phyloP scores from a whole-genome alignment of 2,888 invertebrate species.

The Drosophila incognita region DNA sequence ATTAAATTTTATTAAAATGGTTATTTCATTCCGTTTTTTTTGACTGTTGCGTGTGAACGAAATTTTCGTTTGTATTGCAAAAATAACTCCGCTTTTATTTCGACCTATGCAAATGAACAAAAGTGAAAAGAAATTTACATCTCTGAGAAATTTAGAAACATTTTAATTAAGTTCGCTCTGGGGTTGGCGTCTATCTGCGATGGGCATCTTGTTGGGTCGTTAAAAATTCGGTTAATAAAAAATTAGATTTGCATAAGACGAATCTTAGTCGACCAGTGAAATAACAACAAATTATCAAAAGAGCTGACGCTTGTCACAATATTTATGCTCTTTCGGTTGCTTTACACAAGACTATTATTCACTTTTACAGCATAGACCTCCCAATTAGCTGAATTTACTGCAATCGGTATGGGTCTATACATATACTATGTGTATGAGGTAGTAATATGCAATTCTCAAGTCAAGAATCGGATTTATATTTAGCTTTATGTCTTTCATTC shows the following conservation, averaged over 20 bases:
- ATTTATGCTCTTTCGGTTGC: slow-evolving; percentile 29
- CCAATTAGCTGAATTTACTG: slow-evolving; percentile 58
- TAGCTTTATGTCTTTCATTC: slow-evolving; percentile 22
- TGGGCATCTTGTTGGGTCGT: slow-evolving; percentile 50
- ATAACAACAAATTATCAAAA: slow-evolving; percentile 51
- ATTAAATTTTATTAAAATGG: slow-evolving; percentile 74
- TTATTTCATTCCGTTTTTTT: slow-evolving; percentile 45
- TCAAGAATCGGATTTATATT: slow-evolving; percentile 37
- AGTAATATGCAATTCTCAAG: neutral
- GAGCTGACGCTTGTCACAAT: slow-evolving; percentile 46
- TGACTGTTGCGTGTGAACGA: slow-evolving; percentile 61
- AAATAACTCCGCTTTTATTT: slow-evolving; percentile 17
- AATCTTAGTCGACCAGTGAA: slow-evolving; percentile 24
- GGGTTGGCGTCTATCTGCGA: slow-evolving; percentile 44
- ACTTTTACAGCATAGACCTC: slow-evolving; percentile 62
- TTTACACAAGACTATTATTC: slow-evolving; percentile 57
- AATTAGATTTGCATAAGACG: slow-evolving; percentile 63
- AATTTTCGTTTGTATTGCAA: slow-evolving; percentile 23
- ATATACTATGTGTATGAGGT: neutral
- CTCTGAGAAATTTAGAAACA: slow-evolving; percentile 53
- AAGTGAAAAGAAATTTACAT: slow-evolving; percentile 42
- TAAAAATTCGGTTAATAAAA: slow-evolving; percentile 40
- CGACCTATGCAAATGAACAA: slow-evolving; percentile 50
- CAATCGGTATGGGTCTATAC: slow-evolving; percentile 3
- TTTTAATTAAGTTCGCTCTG: slow-evolving; percentile 56